Base-by-base conservation (phyloP, 2,113 vertebrate species). In the Leucopsar rothschildi region DNA sequence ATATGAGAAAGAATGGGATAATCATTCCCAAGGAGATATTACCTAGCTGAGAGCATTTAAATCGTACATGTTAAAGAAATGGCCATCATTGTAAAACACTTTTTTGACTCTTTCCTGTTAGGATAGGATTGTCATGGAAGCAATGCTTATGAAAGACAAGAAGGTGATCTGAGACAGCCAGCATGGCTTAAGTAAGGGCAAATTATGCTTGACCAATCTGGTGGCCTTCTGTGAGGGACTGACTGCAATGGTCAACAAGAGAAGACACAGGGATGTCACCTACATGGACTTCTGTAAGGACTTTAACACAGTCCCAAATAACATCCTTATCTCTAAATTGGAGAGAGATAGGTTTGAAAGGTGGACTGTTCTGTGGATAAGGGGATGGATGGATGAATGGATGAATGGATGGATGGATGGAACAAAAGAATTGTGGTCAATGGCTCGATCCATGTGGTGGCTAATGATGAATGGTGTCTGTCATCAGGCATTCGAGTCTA, bases 221-320 rank as follows among this genome's bases (percentile, higher is more conserved):
- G 4, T n/a, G 28, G 13, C 19, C 53, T 59, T n/a, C 33, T 39
- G 11, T n/a, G 33, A n/a, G 47, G 16, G 60, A 39, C 6, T 73
- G 69, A 17, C 33, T 25, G 28, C 45, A n/a, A 15, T 10, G 11
- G 15, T 29, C 0, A 0, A n/a, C 28, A 29, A 24, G 5, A 10
- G 28, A 66, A 60, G 33, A 52, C 15, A n/a, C 35, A 31, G 12
- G 20, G 16, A 53, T 25, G 9, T 15, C 20, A n/a, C n/a, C 20
- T n/a, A 25, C 28, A 13, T 28, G 17, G 33, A 45, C 10, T 37
- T 65, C 37, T 65, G 44, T 33, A 81, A 72, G 50, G 37, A 56
- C 12, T 66, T 65, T 9, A 23, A 59, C 10, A 45, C 12, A 45
- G 39, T 25, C 28, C 24, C 16, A 29, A 20, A n/a, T 7, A 73